A percentile compares a stretch with the other conserved stretches of the same genome.
Conservation (phyloP, 2,113 vertebrate species). For the Todiramphus saurophagus region DNA sequence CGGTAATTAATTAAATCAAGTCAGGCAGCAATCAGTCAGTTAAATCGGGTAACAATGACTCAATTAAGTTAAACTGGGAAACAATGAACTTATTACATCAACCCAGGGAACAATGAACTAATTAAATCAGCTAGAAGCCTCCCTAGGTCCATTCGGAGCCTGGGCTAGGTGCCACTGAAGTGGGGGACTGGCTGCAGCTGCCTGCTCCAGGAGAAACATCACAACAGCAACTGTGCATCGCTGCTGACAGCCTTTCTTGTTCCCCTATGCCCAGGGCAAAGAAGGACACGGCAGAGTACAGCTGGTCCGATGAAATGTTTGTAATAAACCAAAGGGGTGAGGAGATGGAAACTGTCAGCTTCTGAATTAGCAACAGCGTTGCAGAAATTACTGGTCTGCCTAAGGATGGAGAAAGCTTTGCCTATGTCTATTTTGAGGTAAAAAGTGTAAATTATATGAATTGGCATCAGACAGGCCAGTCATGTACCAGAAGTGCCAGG, state of each 20-base stretch:
- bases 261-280: background rate
- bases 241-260: background rate
- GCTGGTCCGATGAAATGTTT: background rate
- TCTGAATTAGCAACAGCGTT: background rate
- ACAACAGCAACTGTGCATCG: background rate
- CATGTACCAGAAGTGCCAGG: background rate
- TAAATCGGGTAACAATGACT: slow-evolving; percentile 44
- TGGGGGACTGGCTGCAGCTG: background rate
- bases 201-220: background rate
- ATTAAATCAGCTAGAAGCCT: slow-evolving; percentile 32
- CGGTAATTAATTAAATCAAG: slow-evolving; percentile 27
- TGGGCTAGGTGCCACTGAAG: background rate
- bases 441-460: background rate
- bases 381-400: slow-evolving; percentile 4
- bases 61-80: slow-evolving; percentile 34
- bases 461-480: background rate
- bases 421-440: background rate
- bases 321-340: slow-evolving; percentile 8
- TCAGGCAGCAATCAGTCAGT: slow-evolving; percentile 40
- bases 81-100: slow-evolving; percentile 49
- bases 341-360: slow-evolving; percentile 13
- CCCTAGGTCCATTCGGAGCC: background rate
- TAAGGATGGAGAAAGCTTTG: slow-evolving; percentile 21
- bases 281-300: background rate
- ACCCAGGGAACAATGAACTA: background rate